phyloP scores from a whole-genome alignment of 1,140 invertebrate species.

The Dolichoris vasculosae region DNA sequence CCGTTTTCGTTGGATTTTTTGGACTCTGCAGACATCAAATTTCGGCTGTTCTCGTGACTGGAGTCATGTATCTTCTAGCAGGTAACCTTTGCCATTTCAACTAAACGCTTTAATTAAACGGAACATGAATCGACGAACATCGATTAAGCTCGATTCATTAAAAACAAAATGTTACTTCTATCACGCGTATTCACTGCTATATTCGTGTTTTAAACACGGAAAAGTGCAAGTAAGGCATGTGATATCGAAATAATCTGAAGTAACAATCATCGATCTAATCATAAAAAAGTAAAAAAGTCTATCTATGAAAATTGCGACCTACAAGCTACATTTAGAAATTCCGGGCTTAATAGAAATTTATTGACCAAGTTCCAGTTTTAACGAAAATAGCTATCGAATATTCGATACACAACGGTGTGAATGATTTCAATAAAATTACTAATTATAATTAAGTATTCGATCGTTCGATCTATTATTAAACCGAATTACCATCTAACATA shows the following conservation, averaged over 20 bases:
- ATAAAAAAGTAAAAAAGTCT: not conserved
- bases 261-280: not conserved
- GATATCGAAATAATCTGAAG: not conserved
- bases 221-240: not conserved
- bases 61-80: slow-evolving; percentile 92
- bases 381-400: too few species aligned
- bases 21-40: slow-evolving; percentile 91
- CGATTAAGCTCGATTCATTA: not conserved
- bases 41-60: slow-evolving; percentile 90
- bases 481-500: not conserved
- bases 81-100: slow-evolving; percentile 75
- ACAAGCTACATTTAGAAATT: not conserved
- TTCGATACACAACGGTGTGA: too few species aligned
- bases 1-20: slow-evolving; percentile 88
- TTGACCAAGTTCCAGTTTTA: not conserved
- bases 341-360: not conserved
- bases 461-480: not conserved
- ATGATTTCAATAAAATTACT: too few species aligned
- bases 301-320: not conserved
- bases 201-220: too few species aligned
- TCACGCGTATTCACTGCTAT: too few species aligned
- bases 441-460: too few species aligned
- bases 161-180: not conserved
- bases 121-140: not conserved
- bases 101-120: not conserved